These are phyloP conservation scores for Imbricaverruca yamaguchii DNA, from an alignment of 2,888 invertebrate species.

Conservation along the genomic window DNA sequence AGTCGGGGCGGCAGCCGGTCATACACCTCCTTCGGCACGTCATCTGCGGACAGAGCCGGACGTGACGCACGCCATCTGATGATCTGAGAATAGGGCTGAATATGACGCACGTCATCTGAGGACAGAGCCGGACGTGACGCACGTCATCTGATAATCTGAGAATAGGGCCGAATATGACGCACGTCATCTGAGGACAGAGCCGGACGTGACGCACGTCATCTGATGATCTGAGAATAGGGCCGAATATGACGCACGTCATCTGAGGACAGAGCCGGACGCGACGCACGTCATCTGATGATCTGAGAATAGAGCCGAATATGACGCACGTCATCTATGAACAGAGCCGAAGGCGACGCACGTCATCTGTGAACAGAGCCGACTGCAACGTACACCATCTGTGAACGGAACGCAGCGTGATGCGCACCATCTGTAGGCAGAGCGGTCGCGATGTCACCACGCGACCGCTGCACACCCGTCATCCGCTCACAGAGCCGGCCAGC, in stretches of 20 bases:
- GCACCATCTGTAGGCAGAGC: no score
- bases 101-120: conserved; percentile 66
- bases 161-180: no score
- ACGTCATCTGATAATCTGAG: neutral
- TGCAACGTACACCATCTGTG: no score
- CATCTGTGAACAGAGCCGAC: no score
- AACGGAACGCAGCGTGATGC: no score
- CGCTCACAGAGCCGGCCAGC: no score
- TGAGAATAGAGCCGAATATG: no score
- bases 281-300: no score
- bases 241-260: conserved; percentile 80
- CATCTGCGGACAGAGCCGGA: conserved; percentile 47
- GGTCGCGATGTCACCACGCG: no score
- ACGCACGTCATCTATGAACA: conserved; percentile 60
- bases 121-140: neutral
- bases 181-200: conserved; percentile 55
- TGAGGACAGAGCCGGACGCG: conserved; percentile 5
- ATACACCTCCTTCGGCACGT: conserved; percentile 70
- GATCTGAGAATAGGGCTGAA: neutral
- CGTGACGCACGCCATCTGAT: neutral
- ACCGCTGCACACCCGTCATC: no score
- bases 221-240: no score
- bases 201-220: neutral
- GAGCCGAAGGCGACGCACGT: neutral
- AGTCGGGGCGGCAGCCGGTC: conserved; percentile 64